Evolutionary conservation across 1,140 invertebrate genomes (phyloP).

Genomic region (Drosophila malerkotliana): DNA sequence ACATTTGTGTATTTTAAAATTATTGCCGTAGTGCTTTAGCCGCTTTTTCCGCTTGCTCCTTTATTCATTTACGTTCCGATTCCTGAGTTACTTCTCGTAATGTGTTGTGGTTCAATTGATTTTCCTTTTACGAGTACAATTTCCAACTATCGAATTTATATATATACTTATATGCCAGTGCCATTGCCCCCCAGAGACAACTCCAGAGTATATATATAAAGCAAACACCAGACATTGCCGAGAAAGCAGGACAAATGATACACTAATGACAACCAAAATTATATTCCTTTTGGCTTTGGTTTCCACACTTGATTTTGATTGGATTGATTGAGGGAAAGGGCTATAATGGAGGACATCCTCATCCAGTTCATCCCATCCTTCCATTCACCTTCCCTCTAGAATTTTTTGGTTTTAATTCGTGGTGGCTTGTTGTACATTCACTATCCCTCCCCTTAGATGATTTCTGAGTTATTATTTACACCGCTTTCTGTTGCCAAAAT

Average conservation of each 20-base stretch:
- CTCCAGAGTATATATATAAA: constrained; percentile 59
- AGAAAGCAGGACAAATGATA: constrained; percentile 82
- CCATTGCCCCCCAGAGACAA: constrained; percentile 29
- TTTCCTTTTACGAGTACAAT: constrained; percentile 56
- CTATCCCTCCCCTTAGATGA: constrained; percentile 6
- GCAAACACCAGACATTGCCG: constrained; percentile 69
- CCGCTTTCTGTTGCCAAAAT: constrained; percentile 53
- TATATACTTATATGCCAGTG: constrained; percentile 33
- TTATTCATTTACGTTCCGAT: constrained; percentile 48
- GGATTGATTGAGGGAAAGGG: background rate
- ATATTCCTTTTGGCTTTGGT: constrained; percentile 21
- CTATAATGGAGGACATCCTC: background rate
- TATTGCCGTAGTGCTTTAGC: constrained; percentile 12
- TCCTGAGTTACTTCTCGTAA: constrained; percentile 63
- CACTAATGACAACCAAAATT: constrained; percentile 43
- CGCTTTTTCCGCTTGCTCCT: constrained; percentile 59
- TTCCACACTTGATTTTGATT: constrained; percentile 10
- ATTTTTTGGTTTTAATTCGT: constrained; percentile 12
- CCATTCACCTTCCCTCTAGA: constrained; percentile 4
- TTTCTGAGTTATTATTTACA: constrained; percentile 42
- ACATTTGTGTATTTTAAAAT: constrained; percentile 6
- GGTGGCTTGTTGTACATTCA: constrained; percentile 32
- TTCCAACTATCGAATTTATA: constrained; percentile 65
- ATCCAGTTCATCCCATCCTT: constrained; percentile 1
- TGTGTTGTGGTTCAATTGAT: constrained; percentile 75